Evolutionary conservation across 2,113 vertebrate species (phyloP), one percentile per base, ranked within the genome.

Genomic region (Epinephelus lanceolatus): DNA sequence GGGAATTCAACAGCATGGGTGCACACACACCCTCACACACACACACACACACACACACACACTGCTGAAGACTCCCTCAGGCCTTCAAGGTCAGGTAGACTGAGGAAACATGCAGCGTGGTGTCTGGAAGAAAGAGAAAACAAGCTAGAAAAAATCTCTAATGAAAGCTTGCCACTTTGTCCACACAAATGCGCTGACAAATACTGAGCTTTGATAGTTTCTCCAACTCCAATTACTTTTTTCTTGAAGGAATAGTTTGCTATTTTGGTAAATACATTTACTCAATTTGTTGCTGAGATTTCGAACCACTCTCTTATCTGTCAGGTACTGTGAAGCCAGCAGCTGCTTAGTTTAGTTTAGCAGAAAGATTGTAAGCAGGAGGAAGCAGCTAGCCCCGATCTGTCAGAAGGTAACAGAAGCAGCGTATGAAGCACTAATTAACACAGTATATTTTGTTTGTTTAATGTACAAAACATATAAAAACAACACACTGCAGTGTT

Each of bases 71-170:
- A 80, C 77, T 82, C 85, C 82, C 78, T 18, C 19, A 78, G 87
- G 87, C 57, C 78, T 83, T 78, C 84, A 85, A 90, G 91, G 91
- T 88, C 88, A 92, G 87, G 57, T 69, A 80, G 75, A 81, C 79
- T 83, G 63, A 82, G 86, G 73, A 86, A 92, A 83, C 81, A 80
- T 73, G 45, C 76, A 86, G 67, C 76, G 47, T 77, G 52, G 52
- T 51, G 37, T 77, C 62, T 84, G 37, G 10, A 82, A 85, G 56
- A 80, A 75, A 63, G 12, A 53, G 21, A 67, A 71, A 86, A 30
- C 57, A 45, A 78, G 63, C 45, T 37, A 0, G 15, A 52, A 70
- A 72, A 55, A 57, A 23, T 19, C 40, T 45, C 40, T 67, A 17
- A 70, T 55, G 53, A 73, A 23, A 60, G 14, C 23, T 7, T 19